These are phyloP conservation scores for Thaleichthys pacificus DNA, from an alignment of 2,797 vertebrate species.

Conservation along the genomic window DNA sequence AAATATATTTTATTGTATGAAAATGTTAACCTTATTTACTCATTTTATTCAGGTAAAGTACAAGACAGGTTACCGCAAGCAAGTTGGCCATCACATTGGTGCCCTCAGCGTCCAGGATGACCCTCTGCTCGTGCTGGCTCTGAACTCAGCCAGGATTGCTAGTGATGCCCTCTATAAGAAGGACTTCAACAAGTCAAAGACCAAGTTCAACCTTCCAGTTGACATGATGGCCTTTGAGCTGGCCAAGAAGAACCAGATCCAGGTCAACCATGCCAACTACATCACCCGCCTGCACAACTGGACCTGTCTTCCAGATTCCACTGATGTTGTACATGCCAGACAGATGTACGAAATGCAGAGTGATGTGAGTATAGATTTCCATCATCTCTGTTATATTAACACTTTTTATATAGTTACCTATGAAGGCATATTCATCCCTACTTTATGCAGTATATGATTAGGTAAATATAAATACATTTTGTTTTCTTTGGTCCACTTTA, in stretches of 20 bases:
- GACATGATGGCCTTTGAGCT: constrained; percentile 84
- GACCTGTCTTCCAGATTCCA: constrained; percentile 86
- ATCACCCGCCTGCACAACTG: constrained; percentile 77
- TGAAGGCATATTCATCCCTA: neutral
- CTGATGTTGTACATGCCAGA: constrained; percentile 80
- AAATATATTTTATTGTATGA: neutral
- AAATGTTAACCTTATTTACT: neutral
- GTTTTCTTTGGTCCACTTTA: constrained; percentile 8
- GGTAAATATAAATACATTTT: neutral
- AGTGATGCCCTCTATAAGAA: constrained; percentile 90
- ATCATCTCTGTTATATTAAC: neutral
- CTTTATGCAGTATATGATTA: neutral
- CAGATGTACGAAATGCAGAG: constrained; percentile 80
- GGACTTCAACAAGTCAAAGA: constrained; percentile 91
- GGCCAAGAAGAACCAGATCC: constrained; percentile 83
- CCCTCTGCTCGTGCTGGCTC: constrained; percentile 87
- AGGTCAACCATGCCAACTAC: constrained; percentile 84
- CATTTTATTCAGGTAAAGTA: constrained; percentile 82
- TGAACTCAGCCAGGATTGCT: constrained; percentile 94
- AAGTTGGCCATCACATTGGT: constrained; percentile 92
- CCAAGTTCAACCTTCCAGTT: constrained; percentile 85
- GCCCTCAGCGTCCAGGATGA: constrained; percentile 86
- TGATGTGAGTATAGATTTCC: constrained; percentile 74
- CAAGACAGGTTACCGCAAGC: constrained; percentile 85
- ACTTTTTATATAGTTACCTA: neutral